These are phyloP conservation scores for Peromyscus polionotus DNA, from an alignment of 2,113 vertebrate genomes.

Conservation along the genomic window DNA sequence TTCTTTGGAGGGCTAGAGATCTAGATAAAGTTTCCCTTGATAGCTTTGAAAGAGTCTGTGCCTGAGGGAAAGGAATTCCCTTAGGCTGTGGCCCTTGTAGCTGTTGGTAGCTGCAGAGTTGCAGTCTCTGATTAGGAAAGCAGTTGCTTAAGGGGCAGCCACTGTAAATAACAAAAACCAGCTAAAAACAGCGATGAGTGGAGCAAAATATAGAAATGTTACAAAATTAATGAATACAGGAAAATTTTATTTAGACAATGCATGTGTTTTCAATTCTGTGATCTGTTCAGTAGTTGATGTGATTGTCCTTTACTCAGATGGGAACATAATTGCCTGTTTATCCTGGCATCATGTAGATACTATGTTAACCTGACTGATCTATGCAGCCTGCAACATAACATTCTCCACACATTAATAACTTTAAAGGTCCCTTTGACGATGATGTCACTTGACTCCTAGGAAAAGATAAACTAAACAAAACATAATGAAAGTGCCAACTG, in stretches of 20 bases:
- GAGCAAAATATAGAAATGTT: background rate
- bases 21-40: too few relatives aligned
- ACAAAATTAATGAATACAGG: background rate
- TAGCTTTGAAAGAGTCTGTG: too few relatives aligned
- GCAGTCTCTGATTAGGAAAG: too few relatives aligned
- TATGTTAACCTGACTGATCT: background rate
- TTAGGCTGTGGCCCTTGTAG: too few relatives aligned
- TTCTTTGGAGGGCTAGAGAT: too few relatives aligned
- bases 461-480: slow-evolving; percentile 35
- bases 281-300: slow-evolving; percentile 7
- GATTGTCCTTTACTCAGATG: slow-evolving; percentile 47
- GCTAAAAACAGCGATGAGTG: background rate
- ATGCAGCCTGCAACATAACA: background rate
- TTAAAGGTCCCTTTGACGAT: background rate
- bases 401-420: background rate
- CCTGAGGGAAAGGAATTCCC: too few relatives aligned
- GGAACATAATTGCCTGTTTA: slow-evolving; percentile 4
- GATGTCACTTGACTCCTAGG: background rate
- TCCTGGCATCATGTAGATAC: background rate
- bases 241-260: slow-evolving; percentile 43
- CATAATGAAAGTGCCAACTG: background rate
- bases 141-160: too few relatives aligned
- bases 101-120: too few relatives aligned
- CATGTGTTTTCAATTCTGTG: slow-evolving; percentile 38
- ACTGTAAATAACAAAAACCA: too few relatives aligned